Percentiles rank a stretch among this genome's conserved stretches.
These are phyloP conservation scores for Rutilus rutilus DNA, from an alignment of 2,113 vertebrate genomes.

Conservation along the genomic window DNA sequence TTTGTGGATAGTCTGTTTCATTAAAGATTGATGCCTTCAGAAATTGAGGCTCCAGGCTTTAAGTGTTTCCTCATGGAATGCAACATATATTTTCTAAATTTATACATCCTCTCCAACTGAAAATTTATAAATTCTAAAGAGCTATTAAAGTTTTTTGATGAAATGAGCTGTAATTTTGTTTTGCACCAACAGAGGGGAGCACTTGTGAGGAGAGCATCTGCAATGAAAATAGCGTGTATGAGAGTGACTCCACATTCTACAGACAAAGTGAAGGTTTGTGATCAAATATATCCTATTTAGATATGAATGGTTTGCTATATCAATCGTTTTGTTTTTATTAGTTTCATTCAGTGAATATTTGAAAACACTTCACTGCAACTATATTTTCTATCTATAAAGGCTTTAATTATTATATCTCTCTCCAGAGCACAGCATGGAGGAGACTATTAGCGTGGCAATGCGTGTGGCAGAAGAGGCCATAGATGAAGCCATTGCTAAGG, in stretches of 20 bases:
- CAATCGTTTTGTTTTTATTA: neutral
- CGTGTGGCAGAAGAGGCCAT: constrained; percentile 94
- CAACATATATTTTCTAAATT: neutral
- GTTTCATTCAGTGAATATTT: neutral
- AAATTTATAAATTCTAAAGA: neutral
- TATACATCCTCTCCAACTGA: neutral
- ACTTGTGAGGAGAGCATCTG: constrained; percentile 83
- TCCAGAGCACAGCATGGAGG: constrained; percentile 89
- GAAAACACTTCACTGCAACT: neutral
- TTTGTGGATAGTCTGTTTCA: neutral
- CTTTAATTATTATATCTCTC: neutral
- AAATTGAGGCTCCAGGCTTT: neutral
- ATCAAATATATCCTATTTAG: neutral
- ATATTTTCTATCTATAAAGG: neutral
- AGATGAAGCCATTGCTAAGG: constrained; percentile 93
- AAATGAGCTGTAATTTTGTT: constrained; percentile 36
- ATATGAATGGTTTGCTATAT: neutral
- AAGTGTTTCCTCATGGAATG: neutral
- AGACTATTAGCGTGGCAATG: constrained; percentile 87
- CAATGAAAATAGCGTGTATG: constrained; percentile 89
- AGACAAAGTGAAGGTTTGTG: constrained; percentile 86
- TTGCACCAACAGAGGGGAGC: constrained; percentile 76
- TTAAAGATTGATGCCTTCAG: neutral
- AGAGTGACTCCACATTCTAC: constrained; percentile 90
- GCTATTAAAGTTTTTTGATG: neutral